A percentile compares a stretch with the other conserved stretches of the same genome.
These are phyloP conservation scores for Myopa tessellatipennis DNA, from an alignment of 2,888 invertebrate species.

Conservation along the genomic window DNA sequence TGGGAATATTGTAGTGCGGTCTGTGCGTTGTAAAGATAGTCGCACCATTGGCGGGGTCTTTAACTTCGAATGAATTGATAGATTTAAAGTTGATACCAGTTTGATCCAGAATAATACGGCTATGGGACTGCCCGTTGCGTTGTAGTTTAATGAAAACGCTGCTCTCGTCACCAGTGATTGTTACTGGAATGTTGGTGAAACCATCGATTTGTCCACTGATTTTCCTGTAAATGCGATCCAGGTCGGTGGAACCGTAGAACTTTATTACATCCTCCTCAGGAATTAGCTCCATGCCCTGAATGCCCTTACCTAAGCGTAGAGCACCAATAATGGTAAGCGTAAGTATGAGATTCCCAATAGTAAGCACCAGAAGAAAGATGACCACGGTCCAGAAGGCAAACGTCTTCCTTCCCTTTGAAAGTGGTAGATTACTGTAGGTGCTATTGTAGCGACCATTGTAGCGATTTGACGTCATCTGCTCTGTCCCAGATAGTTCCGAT, in stretches of 20 bases:
- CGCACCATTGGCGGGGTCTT: slow-evolving; percentile 74
- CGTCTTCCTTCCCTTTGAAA: slow-evolving; percentile 64
- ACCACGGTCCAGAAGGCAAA: slow-evolving; percentile 86
- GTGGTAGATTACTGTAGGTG: neutral
- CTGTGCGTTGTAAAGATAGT: slow-evolving; percentile 81
- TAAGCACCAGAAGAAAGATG: slow-evolving; percentile 76
- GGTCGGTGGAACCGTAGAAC: slow-evolving; percentile 81
- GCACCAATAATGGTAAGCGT: slow-evolving; percentile 86
- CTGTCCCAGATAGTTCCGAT: slow-evolving; percentile 47
- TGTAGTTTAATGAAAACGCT: slow-evolving; percentile 66
- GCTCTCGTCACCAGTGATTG: slow-evolving; percentile 61
- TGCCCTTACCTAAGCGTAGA: slow-evolving; percentile 81
- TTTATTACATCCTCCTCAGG: slow-evolving; percentile 80
- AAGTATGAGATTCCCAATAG: slow-evolving; percentile 82
- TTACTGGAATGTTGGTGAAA: slow-evolving; percentile 71
- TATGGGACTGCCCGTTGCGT: slow-evolving; percentile 66
- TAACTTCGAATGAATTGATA: slow-evolving; percentile 77
- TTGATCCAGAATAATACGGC: slow-evolving; percentile 72
- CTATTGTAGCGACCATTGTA: no score
- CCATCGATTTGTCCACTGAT: slow-evolving; percentile 76
- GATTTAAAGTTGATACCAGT: slow-evolving; percentile 78
- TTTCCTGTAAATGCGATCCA: slow-evolving; percentile 80
- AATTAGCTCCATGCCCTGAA: slow-evolving; percentile 87
- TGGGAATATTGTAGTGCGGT: slow-evolving; percentile 78
- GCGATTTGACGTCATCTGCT: slow-evolving; percentile 53